phyloP scores from a whole-genome alignment of 1,140 invertebrate species.

The Meloidogyne chitwoodi region DNA sequence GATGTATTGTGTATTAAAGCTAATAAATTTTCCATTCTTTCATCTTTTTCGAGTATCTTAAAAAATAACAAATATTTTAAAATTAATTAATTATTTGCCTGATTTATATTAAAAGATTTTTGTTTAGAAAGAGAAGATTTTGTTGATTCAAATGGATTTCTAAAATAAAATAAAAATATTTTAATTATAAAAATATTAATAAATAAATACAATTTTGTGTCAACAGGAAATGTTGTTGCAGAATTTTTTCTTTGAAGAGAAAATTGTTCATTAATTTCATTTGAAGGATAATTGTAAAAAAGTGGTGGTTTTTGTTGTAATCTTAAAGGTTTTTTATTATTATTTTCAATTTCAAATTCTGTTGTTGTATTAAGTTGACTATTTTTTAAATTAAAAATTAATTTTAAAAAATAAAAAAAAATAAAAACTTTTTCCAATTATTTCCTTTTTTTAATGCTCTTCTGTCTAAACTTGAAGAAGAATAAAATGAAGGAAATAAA shows the following conservation, averaged over 20 bases:
- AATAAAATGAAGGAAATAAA: neutral
- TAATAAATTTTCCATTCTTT: neutral
- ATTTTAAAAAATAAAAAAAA: no score
- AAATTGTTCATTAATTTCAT: neutral
- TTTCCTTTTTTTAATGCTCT: neutral
- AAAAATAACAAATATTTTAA: neutral
- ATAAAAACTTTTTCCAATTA: neutral
- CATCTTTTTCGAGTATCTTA: neutral
- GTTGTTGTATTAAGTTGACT: neutral
- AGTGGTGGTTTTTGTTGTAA: neutral
- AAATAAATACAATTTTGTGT: neutral
- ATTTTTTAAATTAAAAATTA: no score
- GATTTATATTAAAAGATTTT: neutral
- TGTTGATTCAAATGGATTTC: neutral
- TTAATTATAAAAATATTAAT: no score
- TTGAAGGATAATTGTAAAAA: neutral
- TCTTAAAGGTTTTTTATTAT: neutral
- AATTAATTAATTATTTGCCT: neutral
- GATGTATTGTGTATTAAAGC: neutral
- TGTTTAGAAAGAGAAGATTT: neutral
- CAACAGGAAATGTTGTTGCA: neutral
- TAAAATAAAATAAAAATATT: neutral
- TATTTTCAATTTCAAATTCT: neutral
- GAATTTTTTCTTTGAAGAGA: neutral
- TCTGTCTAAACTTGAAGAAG: neutral